phyloP scores from a whole-genome alignment of 2,888 invertebrate species.

The Blastobasis lacticolella region DNA sequence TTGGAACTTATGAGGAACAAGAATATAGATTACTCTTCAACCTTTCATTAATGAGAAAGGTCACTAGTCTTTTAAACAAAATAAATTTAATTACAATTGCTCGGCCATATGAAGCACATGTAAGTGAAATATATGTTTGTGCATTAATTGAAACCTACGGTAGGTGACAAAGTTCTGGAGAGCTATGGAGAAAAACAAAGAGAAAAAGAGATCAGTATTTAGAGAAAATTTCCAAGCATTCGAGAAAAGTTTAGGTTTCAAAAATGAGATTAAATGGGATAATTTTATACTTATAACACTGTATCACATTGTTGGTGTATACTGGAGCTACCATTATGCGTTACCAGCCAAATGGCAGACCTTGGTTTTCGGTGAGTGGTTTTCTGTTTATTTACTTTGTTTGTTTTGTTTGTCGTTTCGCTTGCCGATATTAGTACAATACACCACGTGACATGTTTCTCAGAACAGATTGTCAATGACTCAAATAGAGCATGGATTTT shows the following conservation, averaged over 20 bases:
- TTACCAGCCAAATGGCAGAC: constrained; percentile 62
- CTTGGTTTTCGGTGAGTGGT: constrained; percentile 49
- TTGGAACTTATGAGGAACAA: too few relatives aligned
- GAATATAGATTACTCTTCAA: neutral
- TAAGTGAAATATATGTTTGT: neutral
- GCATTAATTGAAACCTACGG: too few relatives aligned
- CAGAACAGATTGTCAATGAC: too few relatives aligned
- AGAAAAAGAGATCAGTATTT: constrained; percentile 24
- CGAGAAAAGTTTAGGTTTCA: constrained; percentile 52
- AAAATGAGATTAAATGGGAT: constrained; percentile 63
- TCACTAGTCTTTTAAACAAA: constrained; percentile 11
- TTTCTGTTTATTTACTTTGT: neutral
- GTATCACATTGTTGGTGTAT: constrained; percentile 51
- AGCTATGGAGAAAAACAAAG: constrained; percentile 27
- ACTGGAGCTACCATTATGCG: constrained; percentile 56
- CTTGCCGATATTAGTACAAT: too few relatives aligned
- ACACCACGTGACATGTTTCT: too few relatives aligned
- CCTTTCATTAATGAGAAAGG: constrained; percentile 1
- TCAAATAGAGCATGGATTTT: too few relatives aligned
- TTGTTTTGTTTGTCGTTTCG: too few relatives aligned
- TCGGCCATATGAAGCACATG: constrained; percentile 11
- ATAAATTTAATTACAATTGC: constrained; percentile 12
- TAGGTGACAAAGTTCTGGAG: too few relatives aligned
- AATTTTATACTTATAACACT: constrained; percentile 44
- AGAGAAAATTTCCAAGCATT: constrained; percentile 42